Percentiles rank a stretch among this genome's conserved stretches.
Conservation (phyloP, 2,797 vertebrate genomes). For the Coregonus ussuriensis region DNA sequence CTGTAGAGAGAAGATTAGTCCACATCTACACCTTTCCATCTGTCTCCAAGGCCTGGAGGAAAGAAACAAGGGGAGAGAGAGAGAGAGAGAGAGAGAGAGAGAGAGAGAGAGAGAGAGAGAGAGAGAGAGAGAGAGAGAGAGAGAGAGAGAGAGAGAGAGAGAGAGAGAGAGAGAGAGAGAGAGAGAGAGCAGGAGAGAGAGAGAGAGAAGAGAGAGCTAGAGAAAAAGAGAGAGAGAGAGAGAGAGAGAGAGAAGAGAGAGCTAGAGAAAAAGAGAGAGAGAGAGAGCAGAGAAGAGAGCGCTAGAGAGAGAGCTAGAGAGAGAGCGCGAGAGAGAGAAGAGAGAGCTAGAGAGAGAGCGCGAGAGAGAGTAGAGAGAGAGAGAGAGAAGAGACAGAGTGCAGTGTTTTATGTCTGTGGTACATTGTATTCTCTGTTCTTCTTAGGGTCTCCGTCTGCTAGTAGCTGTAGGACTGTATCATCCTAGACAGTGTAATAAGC, state of each 20-base stretch:
- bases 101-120: too few species aligned
- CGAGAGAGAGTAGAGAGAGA: neutral
- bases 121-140: too few species aligned
- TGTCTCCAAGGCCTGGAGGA: slow-evolving; percentile 28
- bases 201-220: too few species aligned
- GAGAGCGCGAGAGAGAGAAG: too few species aligned
- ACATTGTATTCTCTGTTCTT: neutral
- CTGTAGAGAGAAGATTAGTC: slow-evolving; percentile 66
- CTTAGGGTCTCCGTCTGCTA: slow-evolving; percentile 7
- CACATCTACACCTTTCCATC: slow-evolving; percentile 50
- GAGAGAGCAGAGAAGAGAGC: slow-evolving; percentile 3
- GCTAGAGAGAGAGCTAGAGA: neutral
- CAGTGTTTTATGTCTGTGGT: neutral
- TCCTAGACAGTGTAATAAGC: slow-evolving; percentile 5
- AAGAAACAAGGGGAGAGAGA: neutral
- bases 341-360: neutral
- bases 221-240: neutral
- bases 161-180: too few species aligned
- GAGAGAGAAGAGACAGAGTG: neutral
- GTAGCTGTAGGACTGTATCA: slow-evolving; percentile 1
- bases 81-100: slow-evolving; percentile 17
- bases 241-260: too few species aligned
- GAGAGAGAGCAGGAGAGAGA: neutral
- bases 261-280: too few species aligned
- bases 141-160: too few species aligned